Evolutionary conservation across 2,113 vertebrate genomes (phyloP).

Genomic region (Ivindomyrus marchei): DNA sequence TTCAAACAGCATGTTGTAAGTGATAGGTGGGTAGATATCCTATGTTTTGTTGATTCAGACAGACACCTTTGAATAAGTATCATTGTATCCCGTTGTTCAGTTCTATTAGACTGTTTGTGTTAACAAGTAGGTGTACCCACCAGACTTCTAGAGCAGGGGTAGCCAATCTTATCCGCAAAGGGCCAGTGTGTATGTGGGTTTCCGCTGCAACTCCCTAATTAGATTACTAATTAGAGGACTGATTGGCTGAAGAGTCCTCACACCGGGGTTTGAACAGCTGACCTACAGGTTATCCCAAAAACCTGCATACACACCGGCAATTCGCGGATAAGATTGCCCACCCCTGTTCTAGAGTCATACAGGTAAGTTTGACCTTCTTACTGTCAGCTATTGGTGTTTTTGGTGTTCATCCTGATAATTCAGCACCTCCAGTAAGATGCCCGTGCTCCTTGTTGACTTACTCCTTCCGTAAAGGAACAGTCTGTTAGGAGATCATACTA

Average conservation of each 20-base stretch:
- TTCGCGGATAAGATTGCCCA: too few species aligned
- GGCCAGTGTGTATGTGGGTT: too few species aligned
- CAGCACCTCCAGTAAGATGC: neutral
- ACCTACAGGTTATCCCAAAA: too few species aligned
- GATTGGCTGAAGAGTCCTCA: too few species aligned
- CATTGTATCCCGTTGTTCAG: neutral
- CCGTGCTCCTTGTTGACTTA: neutral
- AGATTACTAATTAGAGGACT: too few species aligned
- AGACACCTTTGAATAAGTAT: neutral
- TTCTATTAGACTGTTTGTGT: neutral
- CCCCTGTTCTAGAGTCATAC: neutral
- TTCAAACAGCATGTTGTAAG: neutral
- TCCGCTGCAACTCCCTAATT: too few species aligned
- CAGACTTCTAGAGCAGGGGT: neutral
- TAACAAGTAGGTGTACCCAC: neutral
- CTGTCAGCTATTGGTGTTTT: constrained; percentile 10
- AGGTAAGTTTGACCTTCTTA: neutral
- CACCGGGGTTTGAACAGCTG: too few species aligned
- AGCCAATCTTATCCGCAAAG: too few species aligned
- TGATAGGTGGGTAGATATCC: neutral
- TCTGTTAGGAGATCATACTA: neutral
- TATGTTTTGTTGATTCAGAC: neutral
- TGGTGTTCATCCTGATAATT: constrained; percentile 6
- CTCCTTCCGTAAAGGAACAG: neutral
- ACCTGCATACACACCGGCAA: too few species aligned